Conservation (phyloP, 2,888 invertebrate species). For the Drosophila peninsularis region DNA sequence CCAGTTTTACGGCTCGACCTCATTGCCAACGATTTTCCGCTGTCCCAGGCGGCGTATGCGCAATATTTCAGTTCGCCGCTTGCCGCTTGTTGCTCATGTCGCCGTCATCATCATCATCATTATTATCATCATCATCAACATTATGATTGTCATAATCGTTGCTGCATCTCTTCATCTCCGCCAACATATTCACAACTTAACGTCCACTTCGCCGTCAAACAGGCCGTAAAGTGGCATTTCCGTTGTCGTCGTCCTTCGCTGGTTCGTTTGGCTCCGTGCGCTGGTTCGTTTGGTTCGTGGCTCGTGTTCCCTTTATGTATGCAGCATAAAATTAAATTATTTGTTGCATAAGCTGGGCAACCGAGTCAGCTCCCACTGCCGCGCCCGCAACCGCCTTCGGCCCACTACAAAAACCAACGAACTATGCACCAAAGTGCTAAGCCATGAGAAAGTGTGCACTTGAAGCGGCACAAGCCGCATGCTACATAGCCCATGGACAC, state of each 20-base stretch:
- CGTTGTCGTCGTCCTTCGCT: conserved; percentile 65
- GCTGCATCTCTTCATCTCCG: conserved; percentile 55
- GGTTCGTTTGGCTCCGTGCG: conserved; percentile 36
- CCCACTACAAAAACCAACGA: conserved; percentile 66
- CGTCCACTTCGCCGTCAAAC: conserved; percentile 78
- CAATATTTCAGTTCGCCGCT: conserved; percentile 59
- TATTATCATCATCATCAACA: conserved; percentile 33
- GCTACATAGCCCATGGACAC: conserved; percentile 52
- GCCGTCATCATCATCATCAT: conserved; percentile 32
- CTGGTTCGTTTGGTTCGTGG: conserved; percentile 19
- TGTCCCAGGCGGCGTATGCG: conserved; percentile 62
- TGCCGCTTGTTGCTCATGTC: conserved; percentile 45
- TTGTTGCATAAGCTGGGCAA: conserved; percentile 74
- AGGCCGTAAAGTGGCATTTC: conserved; percentile 80
- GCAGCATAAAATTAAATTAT: conserved; percentile 78
- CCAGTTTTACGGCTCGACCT: conserved; percentile 74
- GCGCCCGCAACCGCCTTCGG: conserved; percentile 1
- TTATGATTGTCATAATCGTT: conserved; percentile 12
- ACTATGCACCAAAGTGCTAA: conserved; percentile 76
- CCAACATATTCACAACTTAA: conserved; percentile 78
- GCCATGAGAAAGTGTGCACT: conserved; percentile 80
- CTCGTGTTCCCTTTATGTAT: conserved; percentile 61
- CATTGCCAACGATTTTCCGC: conserved; percentile 52
- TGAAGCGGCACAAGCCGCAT: conserved; percentile 70
- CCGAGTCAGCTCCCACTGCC: conserved; percentile 15